Conservation (phyloP, 2,797 vertebrate genomes). For the Sebastes iracundus region DNA sequence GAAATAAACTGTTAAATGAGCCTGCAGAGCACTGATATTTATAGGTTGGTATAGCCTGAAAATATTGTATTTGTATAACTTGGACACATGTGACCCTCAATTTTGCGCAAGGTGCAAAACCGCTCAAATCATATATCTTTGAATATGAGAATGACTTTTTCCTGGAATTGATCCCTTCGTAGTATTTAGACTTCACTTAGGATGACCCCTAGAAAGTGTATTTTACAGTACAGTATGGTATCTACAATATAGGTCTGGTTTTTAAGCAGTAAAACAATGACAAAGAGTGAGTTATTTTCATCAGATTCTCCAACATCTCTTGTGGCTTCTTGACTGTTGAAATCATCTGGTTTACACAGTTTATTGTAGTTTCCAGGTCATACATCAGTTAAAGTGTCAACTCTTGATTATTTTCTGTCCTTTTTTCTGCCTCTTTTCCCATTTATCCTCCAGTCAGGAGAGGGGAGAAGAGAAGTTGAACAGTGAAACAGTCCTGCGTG, state of each 20-base stretch:
- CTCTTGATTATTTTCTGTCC: not conserved
- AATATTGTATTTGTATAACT: constrained; percentile 38
- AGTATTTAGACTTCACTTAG: constrained; percentile 16
- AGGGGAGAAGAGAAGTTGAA: constrained; percentile 50
- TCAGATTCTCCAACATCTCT: not conserved
- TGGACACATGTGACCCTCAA: constrained; percentile 25
- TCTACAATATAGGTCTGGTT: not conserved
- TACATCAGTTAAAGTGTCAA: not conserved
- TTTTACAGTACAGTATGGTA: not conserved
- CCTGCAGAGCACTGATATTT: constrained; percentile 48
- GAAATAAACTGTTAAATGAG: constrained; percentile 58
- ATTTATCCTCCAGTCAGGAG: constrained; percentile 60
- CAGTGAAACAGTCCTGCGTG: constrained; percentile 71
- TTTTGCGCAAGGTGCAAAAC: constrained; percentile 41
- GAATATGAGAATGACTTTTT: constrained; percentile 31
- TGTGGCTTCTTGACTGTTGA: not conserved
- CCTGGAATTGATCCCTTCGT: constrained; percentile 18
- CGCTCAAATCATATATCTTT: constrained; percentile 27
- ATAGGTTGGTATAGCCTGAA: constrained; percentile 42
- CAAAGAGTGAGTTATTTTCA: not conserved
- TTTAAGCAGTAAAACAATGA: constrained; percentile 18
- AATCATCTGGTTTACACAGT: constrained; percentile 1
- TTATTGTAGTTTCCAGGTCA: constrained; percentile 25
- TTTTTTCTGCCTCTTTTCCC: constrained; percentile 33
- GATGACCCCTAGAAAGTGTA: constrained; percentile 9